phyloP scores from a whole-genome alignment of 2,888 invertebrate genomes.

The Agelastica alni region DNA sequence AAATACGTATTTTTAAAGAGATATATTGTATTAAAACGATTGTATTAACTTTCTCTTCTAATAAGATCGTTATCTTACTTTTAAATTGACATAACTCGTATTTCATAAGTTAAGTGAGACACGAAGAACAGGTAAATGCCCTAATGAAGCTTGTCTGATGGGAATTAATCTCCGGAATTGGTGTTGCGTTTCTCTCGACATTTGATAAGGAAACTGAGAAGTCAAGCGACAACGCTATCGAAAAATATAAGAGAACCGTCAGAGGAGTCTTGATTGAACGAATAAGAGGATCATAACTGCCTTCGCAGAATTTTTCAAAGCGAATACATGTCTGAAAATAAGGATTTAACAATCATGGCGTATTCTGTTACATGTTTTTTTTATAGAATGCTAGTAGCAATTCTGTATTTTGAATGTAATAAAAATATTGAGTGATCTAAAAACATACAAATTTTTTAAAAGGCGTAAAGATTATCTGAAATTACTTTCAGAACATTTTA shows the following conservation, averaged over 20 bases:
- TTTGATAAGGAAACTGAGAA: conserved; percentile 9
- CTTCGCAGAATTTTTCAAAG: neutral
- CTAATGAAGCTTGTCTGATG: conserved; percentile 15
- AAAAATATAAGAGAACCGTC: conserved; percentile 18
- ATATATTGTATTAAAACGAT: too few relatives aligned
- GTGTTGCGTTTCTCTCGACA: conserved; percentile 14
- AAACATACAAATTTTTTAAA: too few relatives aligned
- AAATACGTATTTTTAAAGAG: too few relatives aligned
- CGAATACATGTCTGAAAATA: too few relatives aligned
- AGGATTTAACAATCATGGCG: too few relatives aligned
- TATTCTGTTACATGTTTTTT: too few relatives aligned
- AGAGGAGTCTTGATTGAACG: conserved; percentile 13
- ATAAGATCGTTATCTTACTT: neutral
- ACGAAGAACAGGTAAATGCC: conserved; percentile 16
- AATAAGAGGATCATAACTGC: neutral
- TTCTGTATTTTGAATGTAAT: too few relatives aligned
- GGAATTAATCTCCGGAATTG: conserved; percentile 17
- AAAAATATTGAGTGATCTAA: too few relatives aligned
- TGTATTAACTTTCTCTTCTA: neutral
- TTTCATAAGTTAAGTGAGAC: conserved; percentile 6
- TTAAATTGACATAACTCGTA: conserved; percentile 4
- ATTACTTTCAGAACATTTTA: too few relatives aligned
- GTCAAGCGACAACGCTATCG: conserved; percentile 1
- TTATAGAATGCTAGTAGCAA: too few relatives aligned
- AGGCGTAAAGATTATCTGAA: too few relatives aligned